phyloP scores from a whole-genome alignment of 2,888 invertebrate species.

The Leptogaster cylindrica region DNA sequence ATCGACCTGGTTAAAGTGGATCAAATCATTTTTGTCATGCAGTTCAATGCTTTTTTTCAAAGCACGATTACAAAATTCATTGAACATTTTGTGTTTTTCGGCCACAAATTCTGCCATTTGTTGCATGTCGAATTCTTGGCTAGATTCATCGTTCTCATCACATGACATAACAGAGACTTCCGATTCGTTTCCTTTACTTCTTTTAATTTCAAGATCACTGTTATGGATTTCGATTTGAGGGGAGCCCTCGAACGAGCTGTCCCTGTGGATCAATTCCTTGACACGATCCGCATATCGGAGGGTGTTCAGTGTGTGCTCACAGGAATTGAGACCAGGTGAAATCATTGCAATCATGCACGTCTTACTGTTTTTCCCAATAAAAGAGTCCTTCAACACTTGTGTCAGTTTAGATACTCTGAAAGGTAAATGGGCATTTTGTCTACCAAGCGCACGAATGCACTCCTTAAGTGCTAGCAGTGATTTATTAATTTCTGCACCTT shows the following conservation, averaged over 20 bases:
- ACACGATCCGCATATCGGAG: conserved; percentile 97
- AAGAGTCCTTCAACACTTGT: conserved; percentile 94
- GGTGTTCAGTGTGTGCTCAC: conserved; percentile 98
- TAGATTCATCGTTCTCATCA: conserved; percentile 93
- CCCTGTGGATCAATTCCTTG: conserved; percentile 90
- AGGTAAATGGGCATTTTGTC: conserved; percentile 95
- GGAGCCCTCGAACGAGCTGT: conserved; percentile 66
- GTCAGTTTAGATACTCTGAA: conserved; percentile 98
- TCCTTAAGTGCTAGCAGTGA: conserved; percentile 95
- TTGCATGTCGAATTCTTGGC: conserved; percentile 92
- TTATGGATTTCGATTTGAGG: conserved; percentile 61
- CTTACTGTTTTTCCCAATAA: conserved; percentile 96
- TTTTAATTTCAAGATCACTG: conserved; percentile 67
- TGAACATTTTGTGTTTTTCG: conserved; percentile 85
- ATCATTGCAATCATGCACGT: conserved; percentile 99
- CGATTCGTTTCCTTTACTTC: conserved; percentile 73
- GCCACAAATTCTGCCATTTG: conserved; percentile 92
- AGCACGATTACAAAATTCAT: conserved; percentile 73
- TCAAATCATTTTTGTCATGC: conserved; percentile 83
- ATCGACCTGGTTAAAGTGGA: conserved; percentile 96
- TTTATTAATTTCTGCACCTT: conserved; percentile 63
- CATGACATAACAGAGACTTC: conserved; percentile 62
- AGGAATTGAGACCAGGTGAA: conserved; percentile 94
- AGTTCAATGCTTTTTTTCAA: conserved; percentile 76
- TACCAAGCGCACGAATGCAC: conserved; percentile 94